Evolutionary conservation across 2,797 vertebrate species (phyloP), one percentile per base, ranked within the genome.

Genomic region (Liasis olivaceus): DNA sequence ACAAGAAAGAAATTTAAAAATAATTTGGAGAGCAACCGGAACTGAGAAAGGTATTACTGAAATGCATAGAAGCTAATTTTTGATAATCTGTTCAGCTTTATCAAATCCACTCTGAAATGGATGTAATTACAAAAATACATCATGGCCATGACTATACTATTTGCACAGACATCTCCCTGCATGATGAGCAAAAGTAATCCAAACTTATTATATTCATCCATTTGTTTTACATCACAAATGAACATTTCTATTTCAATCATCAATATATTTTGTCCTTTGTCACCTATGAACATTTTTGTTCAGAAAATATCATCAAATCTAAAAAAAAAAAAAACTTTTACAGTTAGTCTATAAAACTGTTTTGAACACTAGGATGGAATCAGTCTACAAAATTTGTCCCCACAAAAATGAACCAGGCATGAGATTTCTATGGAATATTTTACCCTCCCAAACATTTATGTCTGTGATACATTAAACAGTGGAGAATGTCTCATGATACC

Each of bases 351-450:
- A 47, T 42, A 56, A 92, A 56, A 60, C 24, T 17, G 7, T 81
- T 88, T 81, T 92, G 69, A 60, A 92, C 28, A 89, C 3, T 22
- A 7, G 89, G 24, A 22, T 92, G 91, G 42, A 69, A 81, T 87
- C 56, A 47, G 28, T 58, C 47, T 64, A 51, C 47, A 92, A 92
- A 89, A 89, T 84, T 89, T 92, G 72, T 89, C 87, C n/a, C 62
- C 22, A 63, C 42, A 20, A 84, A 36, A 92, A 85, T 84, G 22
- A 59, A 63, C 69, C 60, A 89, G 84, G 20, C 24, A 20, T 88
- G 91, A 63, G 58, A 47, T 85, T 85, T 92, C 47, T 56, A 31
- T 64, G 22, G n/a, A 89, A 36, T 56, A 89, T 89, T 92, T 89
- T 58, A 84, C 12, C 24, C 8, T 92, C 20, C 28, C 22, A 63